Evolutionary conservation across 2,888 invertebrate genomes (phyloP).

Genomic region (Elmis aenea): DNA sequence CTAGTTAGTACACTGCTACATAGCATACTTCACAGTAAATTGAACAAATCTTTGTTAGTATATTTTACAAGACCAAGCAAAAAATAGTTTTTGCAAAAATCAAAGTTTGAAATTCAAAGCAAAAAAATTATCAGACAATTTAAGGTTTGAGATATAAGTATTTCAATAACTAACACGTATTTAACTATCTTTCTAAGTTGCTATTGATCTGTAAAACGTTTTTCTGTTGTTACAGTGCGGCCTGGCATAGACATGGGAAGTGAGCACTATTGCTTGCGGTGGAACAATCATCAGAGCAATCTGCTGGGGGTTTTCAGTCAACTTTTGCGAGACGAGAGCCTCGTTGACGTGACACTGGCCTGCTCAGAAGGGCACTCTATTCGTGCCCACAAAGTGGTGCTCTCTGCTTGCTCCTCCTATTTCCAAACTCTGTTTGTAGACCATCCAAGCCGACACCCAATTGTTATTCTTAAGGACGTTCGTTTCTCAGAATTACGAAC

Average conservation of each 20-base stretch:
- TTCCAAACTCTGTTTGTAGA: constrained; percentile 91
- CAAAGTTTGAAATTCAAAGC: too few relatives aligned
- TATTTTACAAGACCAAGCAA: too few relatives aligned
- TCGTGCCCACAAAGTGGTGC: constrained; percentile 89
- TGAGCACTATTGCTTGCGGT: constrained; percentile 98
- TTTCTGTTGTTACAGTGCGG: constrained; percentile 58
- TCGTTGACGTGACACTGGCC: constrained; percentile 94
- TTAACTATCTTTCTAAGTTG: too few relatives aligned
- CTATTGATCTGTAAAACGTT: too few relatives aligned
- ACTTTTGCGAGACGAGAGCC: constrained; percentile 90
- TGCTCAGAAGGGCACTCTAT: constrained; percentile 93
- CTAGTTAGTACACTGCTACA: too few relatives aligned
- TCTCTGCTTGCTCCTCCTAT: constrained; percentile 93
- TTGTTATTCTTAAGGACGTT: constrained; percentile 93
- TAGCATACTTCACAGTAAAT: too few relatives aligned
- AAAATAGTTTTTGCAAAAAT: too few relatives aligned
- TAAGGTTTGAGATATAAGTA: too few relatives aligned
- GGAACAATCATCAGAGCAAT: constrained; percentile 99
- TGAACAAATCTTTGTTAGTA: too few relatives aligned
- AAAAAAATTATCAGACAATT: too few relatives aligned
- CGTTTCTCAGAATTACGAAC: constrained; percentile 85
- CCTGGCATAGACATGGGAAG: constrained; percentile 94
- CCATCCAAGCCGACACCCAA: constrained; percentile 88
- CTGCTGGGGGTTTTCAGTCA: constrained; percentile 95
- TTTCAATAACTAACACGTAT: too few relatives aligned